Evolutionary conservation across 30 jellyfish, hydroid and myxozoan genomes (phyloP).

Genomic region (Turritopsis dohrnii): DNA sequence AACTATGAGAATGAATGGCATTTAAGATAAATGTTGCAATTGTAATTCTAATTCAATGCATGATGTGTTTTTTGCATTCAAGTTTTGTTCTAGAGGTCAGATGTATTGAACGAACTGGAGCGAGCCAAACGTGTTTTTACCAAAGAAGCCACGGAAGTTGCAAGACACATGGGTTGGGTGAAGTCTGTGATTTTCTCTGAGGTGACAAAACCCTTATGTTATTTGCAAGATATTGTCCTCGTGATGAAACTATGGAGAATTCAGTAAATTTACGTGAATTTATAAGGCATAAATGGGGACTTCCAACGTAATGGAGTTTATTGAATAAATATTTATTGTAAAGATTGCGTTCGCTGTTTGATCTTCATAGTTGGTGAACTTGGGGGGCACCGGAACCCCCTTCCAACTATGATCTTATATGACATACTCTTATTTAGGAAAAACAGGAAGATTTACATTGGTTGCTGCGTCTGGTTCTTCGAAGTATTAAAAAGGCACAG

Average conservation of each 20-base stretch:
- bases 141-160: conserved; percentile 92
- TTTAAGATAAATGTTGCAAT: too few relatives aligned
- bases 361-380: too few relatives aligned
- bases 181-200: conserved; percentile 79
- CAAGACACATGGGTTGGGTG: conserved; percentile 98
- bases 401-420: too few relatives aligned
- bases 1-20: too few relatives aligned
- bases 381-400: too few relatives aligned
- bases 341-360: too few relatives aligned
- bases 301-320: background rate
- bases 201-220: conserved; percentile 19
- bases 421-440: too few relatives aligned
- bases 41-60: too few relatives aligned
- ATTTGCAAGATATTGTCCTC: too few relatives aligned
- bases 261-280: too few relatives aligned
- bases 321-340: background rate
- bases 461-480: conserved; percentile 50
- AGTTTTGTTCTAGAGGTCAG: conserved; percentile 51
- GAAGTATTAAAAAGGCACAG: conserved; percentile 49
- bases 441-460: conserved; percentile 89
- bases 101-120: conserved; percentile 58
- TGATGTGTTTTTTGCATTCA: background rate
- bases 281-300: too few relatives aligned
- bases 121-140: conserved; percentile 81
- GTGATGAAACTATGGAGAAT: too few relatives aligned